Evolutionary conservation across 2,113 vertebrate species (phyloP).

Genomic region (Odocoileus hemionus): DNA sequence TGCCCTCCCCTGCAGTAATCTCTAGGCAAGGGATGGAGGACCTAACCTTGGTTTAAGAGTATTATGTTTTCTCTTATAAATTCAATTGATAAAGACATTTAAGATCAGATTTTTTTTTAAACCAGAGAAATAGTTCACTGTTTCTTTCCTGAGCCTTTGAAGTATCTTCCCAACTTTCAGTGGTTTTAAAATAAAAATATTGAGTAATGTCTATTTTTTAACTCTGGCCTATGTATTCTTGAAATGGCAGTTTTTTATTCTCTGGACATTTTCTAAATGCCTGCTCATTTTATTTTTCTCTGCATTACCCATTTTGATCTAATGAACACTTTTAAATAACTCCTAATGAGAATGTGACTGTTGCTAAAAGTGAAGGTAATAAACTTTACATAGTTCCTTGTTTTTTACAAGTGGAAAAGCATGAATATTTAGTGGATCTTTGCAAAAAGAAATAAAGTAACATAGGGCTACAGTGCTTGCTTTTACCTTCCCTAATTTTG

Average conservation of each 20-base stretch:
- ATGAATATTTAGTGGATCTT: not conserved
- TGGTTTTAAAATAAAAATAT: slow-evolving; percentile 18
- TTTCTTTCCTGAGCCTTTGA: slow-evolving; percentile 13
- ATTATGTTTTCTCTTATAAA: not conserved
- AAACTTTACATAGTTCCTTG: not conserved
- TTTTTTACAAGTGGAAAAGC: not conserved
- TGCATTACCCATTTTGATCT: not conserved
- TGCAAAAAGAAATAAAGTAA: slow-evolving; percentile 1
- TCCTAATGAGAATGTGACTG: not conserved
- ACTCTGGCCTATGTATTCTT: not conserved
- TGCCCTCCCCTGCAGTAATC: not conserved
- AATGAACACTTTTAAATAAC: not conserved
- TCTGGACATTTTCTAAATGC: slow-evolving; percentile 30
- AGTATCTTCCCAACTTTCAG: not conserved
- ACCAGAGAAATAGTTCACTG: not conserved
- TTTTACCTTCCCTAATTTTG: not conserved
- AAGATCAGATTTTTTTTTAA: not conserved
- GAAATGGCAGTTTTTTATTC: not conserved
- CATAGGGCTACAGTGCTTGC: not conserved
- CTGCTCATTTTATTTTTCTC: slow-evolving; percentile 41
- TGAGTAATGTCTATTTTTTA: not conserved
- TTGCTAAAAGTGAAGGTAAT: not conserved
- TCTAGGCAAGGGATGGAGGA: not conserved
- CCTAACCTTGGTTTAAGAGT: not conserved
- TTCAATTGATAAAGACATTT: not conserved